Base-by-base conservation (phyloP, 2,888 invertebrate species). In the Hyposoter dolosus region DNA sequence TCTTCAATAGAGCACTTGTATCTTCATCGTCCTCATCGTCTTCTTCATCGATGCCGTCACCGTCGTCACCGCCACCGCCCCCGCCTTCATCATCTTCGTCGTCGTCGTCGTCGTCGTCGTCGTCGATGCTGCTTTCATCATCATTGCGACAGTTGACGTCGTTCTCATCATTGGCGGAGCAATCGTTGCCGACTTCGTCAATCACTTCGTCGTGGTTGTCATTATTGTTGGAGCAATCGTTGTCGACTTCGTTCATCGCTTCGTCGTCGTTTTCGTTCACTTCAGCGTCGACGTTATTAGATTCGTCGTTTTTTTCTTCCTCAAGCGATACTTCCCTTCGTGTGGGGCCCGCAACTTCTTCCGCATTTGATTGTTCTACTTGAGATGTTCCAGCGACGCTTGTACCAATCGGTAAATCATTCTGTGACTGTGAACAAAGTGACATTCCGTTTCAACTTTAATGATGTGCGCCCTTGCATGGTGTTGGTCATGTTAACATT, bases 221-320 rank as follows among this genome's bases (percentile, higher is more conserved):
- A n/a, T n/a, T n/a, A n/a, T n/a, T n/a, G n/a, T n/a, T n/a, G n/a
- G n/a, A n/a, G n/a, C n/a, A n/a, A n/a, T n/a, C n/a, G n/a, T n/a
- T n/a, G 75, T 45, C 65, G 65, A 50, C 76, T 65, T 65, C 50
- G 32, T 43, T 47, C 63, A 63, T 63, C 75, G 63, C 63, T 65
- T 65, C 76, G 32, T 65, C 76, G 76, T 50, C 65, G 65, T 76
- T 63, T 75, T 75, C 75, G 45, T 43, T 45, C 43, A 63, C 63
- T 75, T 43, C 45, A 63, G 65, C 43, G 76, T 76, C 47, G 76
- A 47, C 65, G 45, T 50, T 19, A 50, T 76, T 65, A 28, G 65
- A 65, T 65, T 76, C 76, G 65, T 65, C 63, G 75, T 75, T 50
- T 65, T 32, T 65, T 76, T 66, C 76, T 76, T 76, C 76, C 65